These are phyloP conservation scores for Jaculus jaculus DNA, from an alignment of 2,113 vertebrate species.

Conservation along the genomic window DNA sequence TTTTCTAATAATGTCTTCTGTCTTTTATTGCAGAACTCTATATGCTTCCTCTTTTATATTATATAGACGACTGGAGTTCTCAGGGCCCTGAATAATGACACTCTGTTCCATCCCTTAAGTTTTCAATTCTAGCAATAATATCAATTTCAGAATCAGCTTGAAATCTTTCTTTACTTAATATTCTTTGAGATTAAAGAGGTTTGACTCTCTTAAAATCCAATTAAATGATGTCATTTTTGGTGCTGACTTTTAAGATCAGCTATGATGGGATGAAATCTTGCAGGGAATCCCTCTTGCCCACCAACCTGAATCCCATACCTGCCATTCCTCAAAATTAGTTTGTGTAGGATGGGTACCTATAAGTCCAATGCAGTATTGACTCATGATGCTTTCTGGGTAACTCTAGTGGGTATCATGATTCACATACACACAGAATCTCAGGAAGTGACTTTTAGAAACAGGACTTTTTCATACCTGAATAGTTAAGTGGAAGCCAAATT, in stretches of 20 bases:
- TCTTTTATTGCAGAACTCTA: neutral
- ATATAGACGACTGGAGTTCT: neutral
- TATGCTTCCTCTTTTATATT: neutral
- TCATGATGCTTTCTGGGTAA: neutral
- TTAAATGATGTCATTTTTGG: neutral
- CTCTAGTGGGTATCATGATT: neutral
- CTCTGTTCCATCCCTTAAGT: neutral
- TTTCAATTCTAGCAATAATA: conserved; percentile 11
- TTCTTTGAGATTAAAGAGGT: neutral
- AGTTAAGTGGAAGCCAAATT: neutral
- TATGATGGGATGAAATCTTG: neutral
- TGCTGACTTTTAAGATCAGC: neutral
- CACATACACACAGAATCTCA: neutral
- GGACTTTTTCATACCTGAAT: neutral
- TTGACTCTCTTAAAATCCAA: neutral
- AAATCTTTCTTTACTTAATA: conserved; percentile 48
- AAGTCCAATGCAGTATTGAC: neutral
- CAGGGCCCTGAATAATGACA: neutral
- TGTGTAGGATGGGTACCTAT: neutral
- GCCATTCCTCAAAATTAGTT: neutral
- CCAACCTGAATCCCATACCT: neutral
- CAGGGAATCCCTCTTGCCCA: neutral
- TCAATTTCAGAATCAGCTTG: conserved; percentile 8
- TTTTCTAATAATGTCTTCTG: neutral
- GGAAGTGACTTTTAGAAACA: neutral